phyloP scores from a whole-genome alignment of 1,140 invertebrate species.

The Sesamia nonagrioides region DNA sequence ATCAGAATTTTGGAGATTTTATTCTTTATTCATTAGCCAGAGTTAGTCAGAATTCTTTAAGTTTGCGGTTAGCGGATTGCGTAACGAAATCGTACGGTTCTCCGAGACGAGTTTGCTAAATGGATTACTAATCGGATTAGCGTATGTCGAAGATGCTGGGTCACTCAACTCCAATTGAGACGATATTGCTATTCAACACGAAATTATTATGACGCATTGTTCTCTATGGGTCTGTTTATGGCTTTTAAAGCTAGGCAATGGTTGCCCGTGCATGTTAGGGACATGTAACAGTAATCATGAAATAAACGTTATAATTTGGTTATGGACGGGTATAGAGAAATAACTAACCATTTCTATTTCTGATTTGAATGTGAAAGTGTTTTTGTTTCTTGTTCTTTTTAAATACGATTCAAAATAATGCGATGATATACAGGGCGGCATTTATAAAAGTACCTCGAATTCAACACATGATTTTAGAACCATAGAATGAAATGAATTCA shows the following conservation, averaged over 20 bases:
- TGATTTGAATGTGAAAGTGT: too few species aligned
- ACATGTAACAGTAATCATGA: neutral
- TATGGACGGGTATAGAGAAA: too few species aligned
- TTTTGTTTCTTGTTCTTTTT: too few species aligned
- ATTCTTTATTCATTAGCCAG: too few species aligned
- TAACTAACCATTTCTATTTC: too few species aligned
- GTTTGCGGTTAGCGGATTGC: slow-evolving; percentile 35
- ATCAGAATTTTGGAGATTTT: slow-evolving; percentile 24
- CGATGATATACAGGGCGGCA: too few species aligned
- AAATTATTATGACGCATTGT: slow-evolving; percentile 28
- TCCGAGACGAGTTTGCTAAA: slow-evolving; percentile 50
- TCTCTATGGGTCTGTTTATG: slow-evolving; percentile 19
- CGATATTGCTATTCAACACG: slow-evolving; percentile 42
- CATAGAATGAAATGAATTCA: too few species aligned
- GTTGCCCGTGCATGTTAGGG: neutral
- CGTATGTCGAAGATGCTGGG: slow-evolving; percentile 50
- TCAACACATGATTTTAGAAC: too few species aligned
- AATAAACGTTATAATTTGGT: neutral
- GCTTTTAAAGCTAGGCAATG: slow-evolving; percentile 25
- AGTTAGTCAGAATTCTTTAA: slow-evolving; percentile 39
- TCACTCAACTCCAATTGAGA: slow-evolving; percentile 56
- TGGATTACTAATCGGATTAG: slow-evolving; percentile 60
- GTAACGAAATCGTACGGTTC: slow-evolving; percentile 52
- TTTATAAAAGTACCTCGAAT: too few species aligned
- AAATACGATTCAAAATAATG: too few species aligned